Evolutionary conservation across 2,113 vertebrate genomes (phyloP), one percentile per base, ranked within the genome.

Genomic region (Corvus moneduloides): DNA sequence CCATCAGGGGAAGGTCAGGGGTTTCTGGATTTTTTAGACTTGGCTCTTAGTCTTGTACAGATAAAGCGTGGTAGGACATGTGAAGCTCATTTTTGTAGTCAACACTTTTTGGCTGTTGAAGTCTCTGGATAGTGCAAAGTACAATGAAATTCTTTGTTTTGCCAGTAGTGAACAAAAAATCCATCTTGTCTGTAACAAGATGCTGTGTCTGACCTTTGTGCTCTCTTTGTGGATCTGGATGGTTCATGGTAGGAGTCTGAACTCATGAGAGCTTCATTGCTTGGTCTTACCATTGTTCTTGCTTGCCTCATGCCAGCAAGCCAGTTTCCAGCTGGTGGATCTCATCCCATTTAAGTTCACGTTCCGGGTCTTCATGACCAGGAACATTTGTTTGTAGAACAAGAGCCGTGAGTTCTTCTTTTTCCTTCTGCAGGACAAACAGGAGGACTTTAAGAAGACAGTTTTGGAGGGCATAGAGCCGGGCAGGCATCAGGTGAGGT

Each of bases 361-460:
- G 10, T 94, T 95, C 94, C 83, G 95, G 96, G 94, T 97, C 95
- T 98, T 98, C 97, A 95, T 83, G 96, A 82, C 97, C 94, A 95
- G 85, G 71, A 91, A 71, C 32, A 28, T 86, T 94, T 43, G 17
- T 92, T 91, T 97, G 91, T 95, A 96, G 96, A 95, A 87, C 86
- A 88, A 94, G 93, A 97, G 87, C 96, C 24, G 41, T 97, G 97
- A 97, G 96, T 97, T 97, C 21, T 97, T 97, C 91, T 97, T 97
- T 97, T 97, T 97, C 91, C 97, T 97, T 98, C 96, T 58, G 30
- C 95, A 96, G 96, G 96, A 97, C 94, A 97, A 97, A 91, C 96
- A 97, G 96, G 96, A 97, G 97, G 95, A 96, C 92, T 94, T 91
- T 81, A 79, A 58, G 85, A 96, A 96, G 96, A 96, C 82, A 96